A percentile compares a stretch with the other conserved stretches of the same genome.
These are phyloP conservation scores for Sarcophaga carnaria DNA, from an alignment of 2,888 invertebrate genomes.

Conservation along the genomic window DNA sequence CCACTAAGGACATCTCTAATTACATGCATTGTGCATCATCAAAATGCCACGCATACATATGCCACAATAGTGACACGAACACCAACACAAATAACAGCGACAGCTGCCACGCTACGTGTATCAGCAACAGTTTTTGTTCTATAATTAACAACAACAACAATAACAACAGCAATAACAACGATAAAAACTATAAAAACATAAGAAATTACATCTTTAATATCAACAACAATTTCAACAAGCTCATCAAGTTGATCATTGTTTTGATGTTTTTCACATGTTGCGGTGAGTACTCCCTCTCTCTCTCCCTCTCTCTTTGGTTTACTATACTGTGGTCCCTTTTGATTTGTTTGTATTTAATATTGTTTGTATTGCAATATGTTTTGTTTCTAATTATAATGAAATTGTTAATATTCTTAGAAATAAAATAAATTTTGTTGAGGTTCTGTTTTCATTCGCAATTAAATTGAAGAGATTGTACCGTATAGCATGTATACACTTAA, in stretches of 20 bases:
- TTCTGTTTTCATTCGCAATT: too few species aligned
- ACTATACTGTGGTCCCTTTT: not conserved
- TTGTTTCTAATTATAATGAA: too few species aligned
- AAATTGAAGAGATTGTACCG: too few species aligned
- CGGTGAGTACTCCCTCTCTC: conserved; percentile 60
- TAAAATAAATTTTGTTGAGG: too few species aligned
- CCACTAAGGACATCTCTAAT: conserved; percentile 69
- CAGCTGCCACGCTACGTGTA: conserved; percentile 40
- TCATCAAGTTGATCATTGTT: conserved; percentile 61
- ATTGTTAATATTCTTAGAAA: too few species aligned
- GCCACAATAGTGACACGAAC: conserved; percentile 39
- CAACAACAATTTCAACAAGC: conserved; percentile 58
- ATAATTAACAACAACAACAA: conserved; percentile 59
- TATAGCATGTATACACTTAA: too few species aligned
- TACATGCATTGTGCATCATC: conserved; percentile 65
- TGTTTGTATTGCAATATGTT: not conserved
- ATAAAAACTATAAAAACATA: conserved; percentile 60
- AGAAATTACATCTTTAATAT: conserved; percentile 55
- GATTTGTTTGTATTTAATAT: not conserved
- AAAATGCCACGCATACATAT: conserved; percentile 49
- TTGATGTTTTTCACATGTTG: conserved; percentile 67
- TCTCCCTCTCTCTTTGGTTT: not conserved
- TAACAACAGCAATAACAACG: conserved; percentile 58
- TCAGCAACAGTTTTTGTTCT: conserved; percentile 56
- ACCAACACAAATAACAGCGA: conserved; percentile 16